Evolutionary conservation across 2,797 vertebrate species (phyloP).

Genomic region (Chloroceryle inda): DNA sequence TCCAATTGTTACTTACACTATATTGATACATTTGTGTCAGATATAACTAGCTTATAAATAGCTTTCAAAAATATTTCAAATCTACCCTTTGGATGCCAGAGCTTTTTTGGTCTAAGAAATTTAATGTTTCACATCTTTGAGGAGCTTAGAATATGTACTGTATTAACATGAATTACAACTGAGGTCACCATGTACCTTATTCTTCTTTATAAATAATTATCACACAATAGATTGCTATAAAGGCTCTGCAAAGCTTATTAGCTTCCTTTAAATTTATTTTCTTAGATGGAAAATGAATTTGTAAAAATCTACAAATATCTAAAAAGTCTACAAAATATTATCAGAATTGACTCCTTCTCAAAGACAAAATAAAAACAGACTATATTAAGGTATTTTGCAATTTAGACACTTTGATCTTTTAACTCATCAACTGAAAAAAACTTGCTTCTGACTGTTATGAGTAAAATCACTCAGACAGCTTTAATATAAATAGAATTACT

Average conservation of each 20-base stretch:
- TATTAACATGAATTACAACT: constrained; percentile 60
- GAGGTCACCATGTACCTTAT: constrained; percentile 24
- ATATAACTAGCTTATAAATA: constrained; percentile 26
- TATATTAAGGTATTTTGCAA: background rate
- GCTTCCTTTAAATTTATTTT: constrained; percentile 28
- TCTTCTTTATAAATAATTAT: constrained; percentile 50
- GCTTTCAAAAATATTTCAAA: constrained; percentile 58
- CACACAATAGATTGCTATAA: constrained; percentile 10
- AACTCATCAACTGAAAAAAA: background rate
- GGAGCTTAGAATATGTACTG: constrained; percentile 44
- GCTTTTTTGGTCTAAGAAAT: constrained; percentile 3
- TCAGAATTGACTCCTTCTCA: constrained; percentile 6
- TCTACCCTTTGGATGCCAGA: constrained; percentile 30
- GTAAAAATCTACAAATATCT: background rate
- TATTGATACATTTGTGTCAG: constrained; percentile 32
- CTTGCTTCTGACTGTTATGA: background rate
- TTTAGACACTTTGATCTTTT: background rate
- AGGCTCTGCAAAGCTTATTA: constrained; percentile 5
- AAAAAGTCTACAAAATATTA: constrained; percentile 26
- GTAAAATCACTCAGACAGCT: background rate
- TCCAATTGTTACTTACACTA: constrained; percentile 27
- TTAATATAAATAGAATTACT: background rate
- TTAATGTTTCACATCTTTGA: constrained; percentile 6
- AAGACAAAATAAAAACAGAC: constrained; percentile 18
- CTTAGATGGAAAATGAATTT: constrained; percentile 58